These are phyloP conservation scores for Pararge aegeria DNA, from an alignment of 1,140 invertebrate genomes.

Conservation along the genomic window DNA sequence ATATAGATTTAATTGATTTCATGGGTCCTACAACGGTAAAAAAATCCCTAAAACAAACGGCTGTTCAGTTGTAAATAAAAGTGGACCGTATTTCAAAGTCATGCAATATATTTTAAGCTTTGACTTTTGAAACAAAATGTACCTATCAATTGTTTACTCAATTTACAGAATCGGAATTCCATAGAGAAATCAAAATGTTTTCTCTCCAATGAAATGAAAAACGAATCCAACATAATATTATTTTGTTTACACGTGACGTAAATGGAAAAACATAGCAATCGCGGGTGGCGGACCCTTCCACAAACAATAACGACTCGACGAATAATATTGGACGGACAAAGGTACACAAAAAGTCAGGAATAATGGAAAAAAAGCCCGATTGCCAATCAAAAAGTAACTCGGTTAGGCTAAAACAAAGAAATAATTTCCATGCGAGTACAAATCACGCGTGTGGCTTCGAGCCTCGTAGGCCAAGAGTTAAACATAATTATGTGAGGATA, in stretches of 20 bases:
- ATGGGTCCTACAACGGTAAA: too few relatives aligned
- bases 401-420: neutral
- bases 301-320: neutral
- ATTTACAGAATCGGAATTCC: neutral
- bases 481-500: too few relatives aligned
- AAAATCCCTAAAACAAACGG: too few relatives aligned
- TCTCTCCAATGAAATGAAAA: neutral
- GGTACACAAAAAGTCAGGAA: neutral
- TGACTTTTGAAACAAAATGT: too few relatives aligned
- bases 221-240: neutral
- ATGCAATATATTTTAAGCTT: too few relatives aligned
- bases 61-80: too few relatives aligned
- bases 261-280: neutral
- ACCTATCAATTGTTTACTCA: neutral
- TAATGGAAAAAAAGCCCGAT: neutral
- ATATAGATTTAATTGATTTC: too few relatives aligned
- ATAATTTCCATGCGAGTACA: conserved; percentile 4
- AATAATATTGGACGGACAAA: neutral
- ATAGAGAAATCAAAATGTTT: neutral
- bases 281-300: neutral
- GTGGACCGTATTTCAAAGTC: too few relatives aligned
- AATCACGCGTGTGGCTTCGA: neutral
- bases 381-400: neutral
- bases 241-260: neutral
- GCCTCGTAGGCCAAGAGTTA: neutral